Conservation (phyloP, 2,113 vertebrate genomes). For the Passer montanus region DNA sequence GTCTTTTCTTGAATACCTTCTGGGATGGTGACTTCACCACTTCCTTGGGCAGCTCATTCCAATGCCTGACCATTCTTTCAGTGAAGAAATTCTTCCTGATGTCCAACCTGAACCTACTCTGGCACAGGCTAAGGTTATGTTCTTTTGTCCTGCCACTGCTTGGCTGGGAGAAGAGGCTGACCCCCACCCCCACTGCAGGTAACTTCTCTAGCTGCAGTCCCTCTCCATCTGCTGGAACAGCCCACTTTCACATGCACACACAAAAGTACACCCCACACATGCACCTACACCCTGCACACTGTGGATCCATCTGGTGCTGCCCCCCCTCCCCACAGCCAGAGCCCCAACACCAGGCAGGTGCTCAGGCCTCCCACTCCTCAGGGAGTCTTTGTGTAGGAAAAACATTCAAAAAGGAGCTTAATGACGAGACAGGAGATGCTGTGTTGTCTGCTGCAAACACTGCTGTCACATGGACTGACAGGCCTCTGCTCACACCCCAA, state of each 20-base stretch:
- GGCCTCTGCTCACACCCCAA: not conserved
- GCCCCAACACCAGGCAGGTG: fast-evolving
- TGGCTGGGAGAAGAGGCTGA: too few species aligned
- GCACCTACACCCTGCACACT: not conserved
- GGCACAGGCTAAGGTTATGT: not conserved
- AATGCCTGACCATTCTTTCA: not conserved
- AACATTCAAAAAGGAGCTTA: not conserved
- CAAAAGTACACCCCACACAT: not conserved
- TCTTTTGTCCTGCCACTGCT: not conserved
- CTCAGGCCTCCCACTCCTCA: not conserved
- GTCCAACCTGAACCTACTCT: not conserved
- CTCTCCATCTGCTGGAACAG: not conserved
- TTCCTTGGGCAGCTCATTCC: not conserved
- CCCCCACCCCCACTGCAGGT: not conserved
- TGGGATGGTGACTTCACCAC: not conserved
- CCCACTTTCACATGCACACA: not conserved
- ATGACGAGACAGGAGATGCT: not conserved
- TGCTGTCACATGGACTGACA: fast-evolving
- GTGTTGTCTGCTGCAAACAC: fast-evolving
- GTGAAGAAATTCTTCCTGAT: not conserved
- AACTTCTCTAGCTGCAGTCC: not conserved
- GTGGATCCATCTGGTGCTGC: fast-evolving
- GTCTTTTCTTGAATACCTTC: not conserved
- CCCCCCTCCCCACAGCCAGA: not conserved
- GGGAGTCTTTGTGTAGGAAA: not conserved